phyloP scores from a whole-genome alignment of 2,113 vertebrate species.

The Sialia sialis region DNA sequence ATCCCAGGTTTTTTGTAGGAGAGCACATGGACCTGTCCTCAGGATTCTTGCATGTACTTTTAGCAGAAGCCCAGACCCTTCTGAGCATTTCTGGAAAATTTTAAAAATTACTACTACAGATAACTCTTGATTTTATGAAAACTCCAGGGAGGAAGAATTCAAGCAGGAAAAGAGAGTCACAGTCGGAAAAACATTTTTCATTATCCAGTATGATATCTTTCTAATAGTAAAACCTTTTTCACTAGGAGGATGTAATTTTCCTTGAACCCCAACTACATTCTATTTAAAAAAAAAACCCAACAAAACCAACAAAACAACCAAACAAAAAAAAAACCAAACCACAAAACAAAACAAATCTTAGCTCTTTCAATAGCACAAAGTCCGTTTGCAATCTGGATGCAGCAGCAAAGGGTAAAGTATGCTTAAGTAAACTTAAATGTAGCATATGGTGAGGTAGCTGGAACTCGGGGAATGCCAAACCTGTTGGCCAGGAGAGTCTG shows the following conservation, averaged over 20 bases:
- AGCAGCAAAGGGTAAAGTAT: slow-evolving; percentile 50
- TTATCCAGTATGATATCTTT: not conserved
- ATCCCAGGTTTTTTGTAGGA: not conserved
- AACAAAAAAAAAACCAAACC: too few relatives aligned
- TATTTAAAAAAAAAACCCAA: not conserved
- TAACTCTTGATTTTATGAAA: slow-evolving; percentile 28
- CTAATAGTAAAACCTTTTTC: not conserved
- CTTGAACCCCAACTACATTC: slow-evolving; percentile 11
- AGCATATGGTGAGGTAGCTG: slow-evolving; percentile 32
- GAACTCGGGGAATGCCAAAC: slow-evolving; percentile 22
- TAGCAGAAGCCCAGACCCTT: not conserved
- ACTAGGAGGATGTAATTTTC: not conserved
- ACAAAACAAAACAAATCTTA: not conserved
- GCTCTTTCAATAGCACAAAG: not conserved
- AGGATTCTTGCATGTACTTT: not conserved
- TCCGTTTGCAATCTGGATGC: slow-evolving; percentile 23
- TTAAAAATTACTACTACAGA: not conserved
- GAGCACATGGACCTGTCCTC: not conserved
- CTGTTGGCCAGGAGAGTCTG: not conserved
- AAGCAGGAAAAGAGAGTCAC: not conserved
- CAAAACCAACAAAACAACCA: not conserved
- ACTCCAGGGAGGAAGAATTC: not conserved
- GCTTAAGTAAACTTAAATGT: slow-evolving; percentile 60
- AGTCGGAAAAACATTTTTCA: slow-evolving; percentile 27
- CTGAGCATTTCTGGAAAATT: not conserved